phyloP scores from a whole-genome alignment of 2,113 vertebrate genomes.

The Salvator merianae region DNA sequence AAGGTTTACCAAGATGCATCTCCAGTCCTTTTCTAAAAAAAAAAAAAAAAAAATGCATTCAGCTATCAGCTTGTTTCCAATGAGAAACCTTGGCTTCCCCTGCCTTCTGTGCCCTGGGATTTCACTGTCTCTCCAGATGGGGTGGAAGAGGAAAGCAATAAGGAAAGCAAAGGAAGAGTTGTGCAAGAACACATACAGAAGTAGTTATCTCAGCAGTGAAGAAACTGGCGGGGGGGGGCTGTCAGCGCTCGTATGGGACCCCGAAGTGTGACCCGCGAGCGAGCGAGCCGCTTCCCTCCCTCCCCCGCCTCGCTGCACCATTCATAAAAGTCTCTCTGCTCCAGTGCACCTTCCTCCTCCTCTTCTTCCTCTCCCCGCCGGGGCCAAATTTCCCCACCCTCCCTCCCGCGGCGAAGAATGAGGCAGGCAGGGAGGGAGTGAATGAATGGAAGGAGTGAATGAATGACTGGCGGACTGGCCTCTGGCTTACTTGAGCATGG shows the following conservation, averaged over 20 bases:
- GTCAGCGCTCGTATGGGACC: background rate
- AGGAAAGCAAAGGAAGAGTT: background rate
- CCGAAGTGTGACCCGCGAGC: background rate
- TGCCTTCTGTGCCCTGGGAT: background rate
- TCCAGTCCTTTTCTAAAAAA: background rate
- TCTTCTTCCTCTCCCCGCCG: background rate
- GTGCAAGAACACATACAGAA: background rate
- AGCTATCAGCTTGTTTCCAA: slow-evolving; percentile 27
- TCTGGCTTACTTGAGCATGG: slow-evolving; percentile 96
- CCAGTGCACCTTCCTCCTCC: slow-evolving; percentile 37
- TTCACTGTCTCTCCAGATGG: background rate
- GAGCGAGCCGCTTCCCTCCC: background rate
- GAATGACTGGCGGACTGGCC: slow-evolving; percentile 49
- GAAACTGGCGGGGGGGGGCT: background rate
- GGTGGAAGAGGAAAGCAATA: background rate
- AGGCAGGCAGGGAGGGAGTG: slow-evolving; percentile 53
- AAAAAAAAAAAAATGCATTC: too few species aligned
- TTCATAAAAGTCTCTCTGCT: slow-evolving; percentile 28
- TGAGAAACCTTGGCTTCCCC: background rate
- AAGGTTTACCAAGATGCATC: background rate
- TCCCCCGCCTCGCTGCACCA: background rate
- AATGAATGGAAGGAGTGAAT: slow-evolving; percentile 38
- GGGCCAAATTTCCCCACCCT: slow-evolving; percentile 26
- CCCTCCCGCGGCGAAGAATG: background rate
- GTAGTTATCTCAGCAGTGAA: background rate